Conservation (phyloP, 2,797 vertebrate genomes). For the Typhlichthys subterraneus region DNA sequence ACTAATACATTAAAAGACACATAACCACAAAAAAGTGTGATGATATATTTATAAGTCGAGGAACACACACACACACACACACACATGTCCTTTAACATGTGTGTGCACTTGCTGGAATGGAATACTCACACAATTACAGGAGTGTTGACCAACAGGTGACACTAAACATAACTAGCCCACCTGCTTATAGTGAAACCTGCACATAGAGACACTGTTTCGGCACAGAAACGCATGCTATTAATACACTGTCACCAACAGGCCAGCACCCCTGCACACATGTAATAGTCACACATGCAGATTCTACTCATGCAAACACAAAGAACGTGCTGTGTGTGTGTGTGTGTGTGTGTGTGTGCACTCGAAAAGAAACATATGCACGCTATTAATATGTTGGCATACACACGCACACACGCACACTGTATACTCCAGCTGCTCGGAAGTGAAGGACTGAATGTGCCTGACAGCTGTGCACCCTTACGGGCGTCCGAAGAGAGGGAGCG, state of each 20-base stretch:
- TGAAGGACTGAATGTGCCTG: slow-evolving; percentile 71
- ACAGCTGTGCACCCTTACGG: slow-evolving; percentile 74
- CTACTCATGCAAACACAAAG: slow-evolving; percentile 76
- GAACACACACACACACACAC: slow-evolving; percentile 23
- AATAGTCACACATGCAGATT: slow-evolving; percentile 65
- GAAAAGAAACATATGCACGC: slow-evolving; percentile 70
- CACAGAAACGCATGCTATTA: slow-evolving; percentile 70
- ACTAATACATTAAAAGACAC: slow-evolving; percentile 51
- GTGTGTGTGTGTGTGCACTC: slow-evolving; percentile 28
- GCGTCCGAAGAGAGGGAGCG: slow-evolving; percentile 28
- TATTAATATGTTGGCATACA: slow-evolving; percentile 68
- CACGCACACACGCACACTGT: slow-evolving; percentile 27
- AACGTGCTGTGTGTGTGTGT: slow-evolving; percentile 68
- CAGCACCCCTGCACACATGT: slow-evolving; percentile 32
- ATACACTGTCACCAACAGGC: slow-evolving; percentile 50
- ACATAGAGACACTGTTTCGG: slow-evolving; percentile 54
- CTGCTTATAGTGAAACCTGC: slow-evolving; percentile 24
- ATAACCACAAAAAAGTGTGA: slow-evolving; percentile 51
- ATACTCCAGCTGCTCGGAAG: slow-evolving; percentile 76
- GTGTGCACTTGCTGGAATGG: slow-evolving; percentile 42
- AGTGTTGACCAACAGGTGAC: slow-evolving; percentile 68
- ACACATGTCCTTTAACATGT: slow-evolving; percentile 38
- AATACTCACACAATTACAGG: slow-evolving; percentile 36
- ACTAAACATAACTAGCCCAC: slow-evolving; percentile 64
- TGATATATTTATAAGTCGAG: slow-evolving; percentile 53